Percentiles rank a stretch among this genome's conserved stretches.
Evolutionary conservation across 2,888 invertebrate species (phyloP).

Genomic region (Ligdia adustata): DNA sequence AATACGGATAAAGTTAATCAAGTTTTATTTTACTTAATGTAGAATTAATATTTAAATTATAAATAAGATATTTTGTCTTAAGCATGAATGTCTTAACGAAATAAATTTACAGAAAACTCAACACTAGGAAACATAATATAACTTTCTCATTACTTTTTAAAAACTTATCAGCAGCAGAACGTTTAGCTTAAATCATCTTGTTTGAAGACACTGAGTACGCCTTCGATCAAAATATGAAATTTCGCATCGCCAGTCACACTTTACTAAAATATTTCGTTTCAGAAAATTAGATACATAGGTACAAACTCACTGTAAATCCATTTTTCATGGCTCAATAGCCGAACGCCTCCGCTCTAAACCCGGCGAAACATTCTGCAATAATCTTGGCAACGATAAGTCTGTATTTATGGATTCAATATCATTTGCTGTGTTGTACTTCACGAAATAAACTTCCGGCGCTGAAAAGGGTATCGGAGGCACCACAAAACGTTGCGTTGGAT

Average conservation of each 20-base stretch:
- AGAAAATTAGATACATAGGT: constrained; percentile 8
- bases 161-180: no score
- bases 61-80: no score
- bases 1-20: no score
- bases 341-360: constrained; percentile 32
- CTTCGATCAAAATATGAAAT: background rate
- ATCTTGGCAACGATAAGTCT: constrained; percentile 20
- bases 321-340: constrained; percentile 7
- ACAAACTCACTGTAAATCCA: constrained; percentile 8
- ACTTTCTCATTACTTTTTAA: no score
- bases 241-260: constrained; percentile 2
- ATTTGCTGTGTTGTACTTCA: constrained; percentile 75
- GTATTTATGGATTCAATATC: constrained; percentile 37
- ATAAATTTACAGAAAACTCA: no score
- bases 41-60: no score
- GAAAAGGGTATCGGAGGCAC: constrained; percentile 37
- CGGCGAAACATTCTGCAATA: constrained; percentile 31
- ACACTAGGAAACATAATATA: no score
- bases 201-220: background rate
- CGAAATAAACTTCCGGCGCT: constrained; percentile 90
- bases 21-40: no score
- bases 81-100: no score
- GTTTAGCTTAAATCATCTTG: no score
- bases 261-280: constrained; percentile 2
- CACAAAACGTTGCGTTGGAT: constrained; percentile 70